Base-by-base conservation (phyloP, 2,113 vertebrate genomes). In the Phoxinus phoxinus region DNA sequence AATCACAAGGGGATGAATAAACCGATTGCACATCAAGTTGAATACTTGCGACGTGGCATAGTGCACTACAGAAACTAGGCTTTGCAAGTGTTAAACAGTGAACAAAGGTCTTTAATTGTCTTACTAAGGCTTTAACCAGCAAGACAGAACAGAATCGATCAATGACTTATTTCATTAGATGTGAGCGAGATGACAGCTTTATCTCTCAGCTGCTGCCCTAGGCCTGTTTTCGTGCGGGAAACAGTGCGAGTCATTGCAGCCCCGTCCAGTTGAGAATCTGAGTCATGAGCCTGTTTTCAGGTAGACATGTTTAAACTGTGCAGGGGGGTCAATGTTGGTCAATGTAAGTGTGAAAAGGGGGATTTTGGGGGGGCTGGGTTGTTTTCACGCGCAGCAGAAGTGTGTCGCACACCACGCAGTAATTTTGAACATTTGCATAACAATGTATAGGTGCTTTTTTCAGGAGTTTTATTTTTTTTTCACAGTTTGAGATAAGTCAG, bases 211-310 rank as follows among this genome's bases (percentile, higher is more conserved):
- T 72, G 37, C 74, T 87, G 53, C 83, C 7, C 65, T 37, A 82
- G 67, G 48, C 23, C 44, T 79, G n/a, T 81, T 61, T 75, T 63
- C 48, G 87, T 72, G 12, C 46, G 32, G 73, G 19, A 23, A 78
- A 19, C 17, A n/a, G 25, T 67, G 44, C 75, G 46, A 91, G 91
- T 92, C 91, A 92, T 90, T 74, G 53, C 83, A 91, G 90, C 90
- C 87, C 63, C 53, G 74, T 53, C 73, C 15, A 61, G 67, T 63
- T 61, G 61, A 19, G 75, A 77, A 65, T 86, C 87, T 93, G 91
- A 93, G 84, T 93, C 92, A 94, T 85, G 84, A 73, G 86, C 69
- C 87, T 77, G 84, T 9, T 46, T 81, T 41, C 61, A 67, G 37
- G 56, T 84, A 48, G 61, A 75, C 83, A 65, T 79, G 83, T 77